A percentile compares a stretch with the other conserved stretches of the same genome.
phyloP scores from a whole-genome alignment of 2,888 invertebrate genomes.

The Seira ritae region DNA sequence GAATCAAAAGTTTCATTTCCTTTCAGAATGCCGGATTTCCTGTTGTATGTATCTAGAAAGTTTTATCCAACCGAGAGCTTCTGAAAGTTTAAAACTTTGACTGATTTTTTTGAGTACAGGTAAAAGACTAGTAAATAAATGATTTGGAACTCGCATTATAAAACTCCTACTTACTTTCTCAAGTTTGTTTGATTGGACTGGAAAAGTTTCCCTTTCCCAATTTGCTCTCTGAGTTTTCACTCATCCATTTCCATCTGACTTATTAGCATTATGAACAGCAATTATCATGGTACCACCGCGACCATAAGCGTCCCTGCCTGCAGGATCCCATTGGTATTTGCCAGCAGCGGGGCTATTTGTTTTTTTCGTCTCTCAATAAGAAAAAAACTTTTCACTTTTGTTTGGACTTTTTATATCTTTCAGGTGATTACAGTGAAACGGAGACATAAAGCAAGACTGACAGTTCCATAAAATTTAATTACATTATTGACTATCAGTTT shows the following conservation, averaged over 20 bases:
- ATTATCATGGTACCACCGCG: neutral
- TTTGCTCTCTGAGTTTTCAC: neutral
- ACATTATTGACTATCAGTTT: conserved; percentile 32
- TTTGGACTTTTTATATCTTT: neutral
- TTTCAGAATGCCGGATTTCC: conserved; percentile 6
- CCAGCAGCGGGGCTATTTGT: no score
- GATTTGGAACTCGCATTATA: neutral
- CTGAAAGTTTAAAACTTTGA: conserved; percentile 2
- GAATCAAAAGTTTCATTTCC: neutral
- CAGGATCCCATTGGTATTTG: no score
- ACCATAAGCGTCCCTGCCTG: no score
- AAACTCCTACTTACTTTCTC: neutral
- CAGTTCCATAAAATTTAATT: conserved; percentile 34
- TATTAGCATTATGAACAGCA: neutral
- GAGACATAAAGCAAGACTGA: neutral
- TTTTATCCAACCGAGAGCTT: neutral
- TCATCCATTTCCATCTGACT: neutral
- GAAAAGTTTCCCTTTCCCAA: neutral
- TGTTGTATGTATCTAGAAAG: neutral
- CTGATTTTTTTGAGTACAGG: neutral
- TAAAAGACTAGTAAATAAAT: conserved; percentile 9
- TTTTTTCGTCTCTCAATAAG: no score
- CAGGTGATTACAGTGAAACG: neutral
- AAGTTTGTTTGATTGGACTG: neutral
- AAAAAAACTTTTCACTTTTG: no score